Conservation (phyloP, 2,113 vertebrate species). For the Malurus melanocephalus region DNA sequence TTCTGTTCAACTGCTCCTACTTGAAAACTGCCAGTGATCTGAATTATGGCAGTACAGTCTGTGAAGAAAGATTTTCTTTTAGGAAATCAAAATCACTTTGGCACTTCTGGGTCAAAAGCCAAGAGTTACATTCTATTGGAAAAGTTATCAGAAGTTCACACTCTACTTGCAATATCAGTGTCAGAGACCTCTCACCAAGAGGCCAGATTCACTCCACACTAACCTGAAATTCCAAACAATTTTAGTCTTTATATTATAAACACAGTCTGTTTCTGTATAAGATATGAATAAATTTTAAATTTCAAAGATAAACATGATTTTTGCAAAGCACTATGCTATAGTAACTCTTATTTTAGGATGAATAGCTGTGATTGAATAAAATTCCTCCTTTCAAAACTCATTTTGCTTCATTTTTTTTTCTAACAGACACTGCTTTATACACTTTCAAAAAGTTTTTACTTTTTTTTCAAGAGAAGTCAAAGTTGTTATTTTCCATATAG, state of each 20-base stretch:
- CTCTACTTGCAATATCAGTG: neutral
- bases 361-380: neutral
- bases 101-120: constrained; percentile 30
- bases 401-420: neutral
- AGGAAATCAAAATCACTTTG: constrained; percentile 9
- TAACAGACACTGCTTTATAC: neutral
- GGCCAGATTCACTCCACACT: neutral
- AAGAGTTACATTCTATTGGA: neutral
- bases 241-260: neutral
- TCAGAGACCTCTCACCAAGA: constrained; percentile 8
- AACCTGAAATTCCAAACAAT: neutral
- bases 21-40: neutral
- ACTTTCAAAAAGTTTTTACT: neutral
- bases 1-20: neutral
- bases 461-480: neutral
- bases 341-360: neutral
- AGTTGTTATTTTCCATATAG: neutral
- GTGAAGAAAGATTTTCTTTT: neutral
- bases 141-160: constrained; percentile 1
- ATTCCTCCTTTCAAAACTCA: neutral
- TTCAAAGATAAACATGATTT: neutral
- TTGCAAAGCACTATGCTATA: neutral
- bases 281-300: neutral
- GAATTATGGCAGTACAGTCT: neutral
- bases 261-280: neutral